A percentile compares a stretch with the other conserved stretches of the same genome.
Evolutionary conservation across 2,888 invertebrate genomes (phyloP).

Genomic region (Baccha elongata): DNA sequence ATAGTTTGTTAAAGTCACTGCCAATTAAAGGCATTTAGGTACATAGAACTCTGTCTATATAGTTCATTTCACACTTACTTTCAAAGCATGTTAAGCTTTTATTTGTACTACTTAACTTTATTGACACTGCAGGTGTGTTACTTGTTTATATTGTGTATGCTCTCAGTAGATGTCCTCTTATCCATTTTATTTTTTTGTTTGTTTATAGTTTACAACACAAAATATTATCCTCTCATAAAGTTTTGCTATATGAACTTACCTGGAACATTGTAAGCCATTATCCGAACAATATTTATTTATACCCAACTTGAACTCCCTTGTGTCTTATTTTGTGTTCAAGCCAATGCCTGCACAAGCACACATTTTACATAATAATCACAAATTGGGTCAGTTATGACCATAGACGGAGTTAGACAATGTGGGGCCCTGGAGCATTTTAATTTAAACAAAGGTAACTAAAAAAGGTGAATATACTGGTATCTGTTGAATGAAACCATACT

Average conservation of each 20-base stretch:
- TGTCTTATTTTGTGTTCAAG: slow-evolving; percentile 50
- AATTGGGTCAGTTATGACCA: slow-evolving; percentile 62
- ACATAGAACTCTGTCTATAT: no score
- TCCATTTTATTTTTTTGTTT: not conserved
- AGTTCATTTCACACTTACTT: slow-evolving; percentile 8
- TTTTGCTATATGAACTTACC: slow-evolving; percentile 61
- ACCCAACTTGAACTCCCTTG: slow-evolving; percentile 36
- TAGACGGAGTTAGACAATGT: not conserved
- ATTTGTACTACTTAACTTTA: slow-evolving; percentile 15
- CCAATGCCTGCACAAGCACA: slow-evolving; percentile 18
- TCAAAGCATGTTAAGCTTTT: slow-evolving; percentile 2
- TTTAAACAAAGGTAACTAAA: no score
- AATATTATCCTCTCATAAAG: slow-evolving; percentile 37
- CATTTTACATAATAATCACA: slow-evolving; percentile 6
- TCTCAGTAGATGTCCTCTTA: not conserved
- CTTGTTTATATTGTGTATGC: not conserved
- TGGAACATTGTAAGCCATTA: slow-evolving; percentile 66
- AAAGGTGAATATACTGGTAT: no score
- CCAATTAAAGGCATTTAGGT: no score
- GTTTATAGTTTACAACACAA: not conserved
- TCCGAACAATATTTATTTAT: slow-evolving; percentile 54
- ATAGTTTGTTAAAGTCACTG: no score
- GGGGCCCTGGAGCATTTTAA: no score
- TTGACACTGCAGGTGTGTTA: no score
- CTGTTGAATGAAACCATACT: no score